These are phyloP conservation scores for Neuroterus valhalla DNA, from an alignment of 1,140 invertebrate genomes.

Conservation along the genomic window DNA sequence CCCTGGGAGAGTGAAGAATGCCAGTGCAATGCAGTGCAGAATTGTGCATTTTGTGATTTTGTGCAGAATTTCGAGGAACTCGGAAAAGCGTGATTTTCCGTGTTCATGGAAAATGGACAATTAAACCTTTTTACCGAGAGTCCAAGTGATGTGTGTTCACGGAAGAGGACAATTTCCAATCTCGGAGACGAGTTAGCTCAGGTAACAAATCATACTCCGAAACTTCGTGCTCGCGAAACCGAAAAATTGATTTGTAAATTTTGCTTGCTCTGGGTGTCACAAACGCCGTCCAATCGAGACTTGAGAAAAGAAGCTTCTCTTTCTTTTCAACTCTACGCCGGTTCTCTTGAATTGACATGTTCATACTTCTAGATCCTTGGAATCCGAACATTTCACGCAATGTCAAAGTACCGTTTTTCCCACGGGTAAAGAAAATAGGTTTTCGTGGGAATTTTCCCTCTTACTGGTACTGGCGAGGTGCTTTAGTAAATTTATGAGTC, in stretches of 20 bases:
- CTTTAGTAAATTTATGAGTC: constrained; percentile 7
- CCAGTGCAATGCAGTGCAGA: background rate
- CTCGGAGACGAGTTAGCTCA: constrained; percentile 24
- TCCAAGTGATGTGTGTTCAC: constrained; percentile 20
- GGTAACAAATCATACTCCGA: background rate
- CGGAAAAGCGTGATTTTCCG: constrained; percentile 10
- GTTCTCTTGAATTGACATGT: background rate
- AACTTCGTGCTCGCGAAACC: background rate
- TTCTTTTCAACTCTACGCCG: background rate
- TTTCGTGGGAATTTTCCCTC: constrained; percentile 26
- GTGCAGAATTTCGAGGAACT: background rate
- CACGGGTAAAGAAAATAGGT: background rate
- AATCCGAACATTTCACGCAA: background rate
- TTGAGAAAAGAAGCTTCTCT: no score
- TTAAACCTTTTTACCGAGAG: constrained; percentile 12
- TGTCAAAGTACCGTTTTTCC: constrained; percentile 30
- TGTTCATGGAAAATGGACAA: background rate
- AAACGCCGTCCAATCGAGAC: background rate
- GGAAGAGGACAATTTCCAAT: constrained; percentile 1
- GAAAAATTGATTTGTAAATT: constrained; percentile 24
- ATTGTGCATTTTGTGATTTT: background rate
- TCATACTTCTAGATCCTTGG: background rate
- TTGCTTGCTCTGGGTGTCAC: constrained; percentile 10
- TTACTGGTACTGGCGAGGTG: background rate
- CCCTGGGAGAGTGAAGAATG: background rate